Conservation (phyloP, 2,113 vertebrate species). For the Lynx canadensis region DNA sequence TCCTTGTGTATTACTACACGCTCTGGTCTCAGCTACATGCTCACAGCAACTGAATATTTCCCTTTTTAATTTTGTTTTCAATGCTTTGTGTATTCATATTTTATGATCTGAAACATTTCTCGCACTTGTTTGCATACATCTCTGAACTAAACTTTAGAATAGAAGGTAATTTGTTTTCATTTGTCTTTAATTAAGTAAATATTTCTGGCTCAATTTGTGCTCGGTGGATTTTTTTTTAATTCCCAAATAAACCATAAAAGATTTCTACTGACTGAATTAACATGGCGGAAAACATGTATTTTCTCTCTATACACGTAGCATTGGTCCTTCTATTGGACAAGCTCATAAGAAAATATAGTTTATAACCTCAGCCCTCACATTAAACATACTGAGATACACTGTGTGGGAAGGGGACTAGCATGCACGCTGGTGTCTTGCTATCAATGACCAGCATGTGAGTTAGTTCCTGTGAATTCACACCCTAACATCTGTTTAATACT, state of each 20-base stretch:
- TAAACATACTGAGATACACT: background rate
- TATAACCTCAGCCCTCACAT: background rate
- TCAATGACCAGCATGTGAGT: background rate
- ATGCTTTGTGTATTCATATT: slow-evolving; percentile 1
- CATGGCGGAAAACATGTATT: background rate
- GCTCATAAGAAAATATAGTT: background rate
- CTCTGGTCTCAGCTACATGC: rapidly evolving
- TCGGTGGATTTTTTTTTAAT: slow-evolving; percentile 47
- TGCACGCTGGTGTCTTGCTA: rapidly evolving
- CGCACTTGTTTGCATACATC: background rate
- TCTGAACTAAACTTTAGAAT: background rate
- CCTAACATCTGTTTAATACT: background rate
- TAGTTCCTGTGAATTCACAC: background rate
- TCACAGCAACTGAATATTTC: background rate
- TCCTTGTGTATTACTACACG: background rate
- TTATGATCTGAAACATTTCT: background rate
- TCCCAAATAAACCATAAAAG: slow-evolving; percentile 37
- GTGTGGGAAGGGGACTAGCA: background rate
- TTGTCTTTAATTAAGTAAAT: slow-evolving; percentile 21
- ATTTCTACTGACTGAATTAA: background rate
- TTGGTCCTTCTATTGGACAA: background rate
- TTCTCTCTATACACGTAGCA: background rate
- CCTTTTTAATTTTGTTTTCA: slow-evolving; percentile 52
- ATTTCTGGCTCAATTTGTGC: slow-evolving; percentile 58
- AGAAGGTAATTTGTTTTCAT: background rate